Evolutionary conservation across 2,797 vertebrate species (phyloP).

Genomic region (Anisognathus igniventris): DNA sequence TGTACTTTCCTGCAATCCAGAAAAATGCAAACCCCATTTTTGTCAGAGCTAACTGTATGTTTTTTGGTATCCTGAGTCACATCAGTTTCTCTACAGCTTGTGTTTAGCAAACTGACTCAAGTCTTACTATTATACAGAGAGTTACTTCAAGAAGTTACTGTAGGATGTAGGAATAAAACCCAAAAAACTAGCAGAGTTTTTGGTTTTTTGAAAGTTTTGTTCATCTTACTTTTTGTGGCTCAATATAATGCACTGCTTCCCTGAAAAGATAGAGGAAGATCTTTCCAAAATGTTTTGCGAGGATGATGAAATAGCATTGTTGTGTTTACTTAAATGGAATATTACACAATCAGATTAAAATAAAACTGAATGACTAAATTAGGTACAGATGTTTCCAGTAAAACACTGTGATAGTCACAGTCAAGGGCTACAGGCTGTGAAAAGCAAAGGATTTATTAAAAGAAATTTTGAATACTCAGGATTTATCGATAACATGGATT

Average conservation of each 20-base stretch:
- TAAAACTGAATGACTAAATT: background rate
- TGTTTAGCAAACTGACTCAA: background rate
- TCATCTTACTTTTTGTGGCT: background rate
- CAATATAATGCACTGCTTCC: background rate
- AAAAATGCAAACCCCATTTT: background rate
- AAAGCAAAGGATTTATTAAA: background rate
- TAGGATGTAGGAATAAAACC: background rate
- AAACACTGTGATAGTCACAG: background rate
- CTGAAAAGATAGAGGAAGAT: background rate
- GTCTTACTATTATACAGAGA: background rate
- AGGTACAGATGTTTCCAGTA: background rate
- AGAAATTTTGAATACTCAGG: background rate
- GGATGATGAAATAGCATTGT: background rate
- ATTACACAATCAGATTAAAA: background rate
- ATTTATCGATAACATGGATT: background rate
- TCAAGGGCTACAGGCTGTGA: background rate
- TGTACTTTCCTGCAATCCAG: background rate
- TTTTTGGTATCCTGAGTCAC: background rate
- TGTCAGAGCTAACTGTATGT: fast-evolving
- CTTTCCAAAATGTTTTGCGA: background rate
- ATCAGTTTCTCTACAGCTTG: background rate
- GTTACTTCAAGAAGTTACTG: background rate
- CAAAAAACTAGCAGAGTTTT: fast-evolving
- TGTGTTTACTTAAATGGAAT: background rate
- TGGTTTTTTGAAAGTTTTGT: background rate